phyloP scores from a whole-genome alignment of 2,797 vertebrate species.

The Sebastiscus albofasciatus region DNA sequence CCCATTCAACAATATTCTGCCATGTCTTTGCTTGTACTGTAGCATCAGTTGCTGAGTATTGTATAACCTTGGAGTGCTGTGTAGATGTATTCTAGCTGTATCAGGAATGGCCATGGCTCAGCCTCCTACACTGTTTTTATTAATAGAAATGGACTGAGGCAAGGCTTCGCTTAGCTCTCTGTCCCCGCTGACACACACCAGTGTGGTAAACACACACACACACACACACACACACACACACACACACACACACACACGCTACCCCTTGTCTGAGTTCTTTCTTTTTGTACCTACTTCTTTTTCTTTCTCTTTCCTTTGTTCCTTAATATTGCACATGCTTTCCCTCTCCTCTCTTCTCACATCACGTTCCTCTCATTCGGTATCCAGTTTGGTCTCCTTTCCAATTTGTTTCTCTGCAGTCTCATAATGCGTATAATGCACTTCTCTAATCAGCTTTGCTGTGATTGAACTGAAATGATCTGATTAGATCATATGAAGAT shows the following conservation, averaged over 20 bases:
- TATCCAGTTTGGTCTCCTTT: constrained; percentile 1
- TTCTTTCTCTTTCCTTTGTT: background rate
- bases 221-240: no score
- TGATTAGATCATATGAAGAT: constrained; percentile 44
- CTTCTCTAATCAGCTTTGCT: constrained; percentile 51
- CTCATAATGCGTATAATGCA: constrained; percentile 25
- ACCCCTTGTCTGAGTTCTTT: constrained; percentile 33
- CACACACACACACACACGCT: constrained; percentile 41
- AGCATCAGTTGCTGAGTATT: constrained; percentile 19
- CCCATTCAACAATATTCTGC: background rate
- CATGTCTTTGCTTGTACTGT: background rate
- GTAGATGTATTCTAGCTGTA: constrained; percentile 56
- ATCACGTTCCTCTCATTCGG: constrained; percentile 2
- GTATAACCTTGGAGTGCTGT: constrained; percentile 40
- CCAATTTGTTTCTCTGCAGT: constrained; percentile 18
- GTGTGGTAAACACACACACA: no score
- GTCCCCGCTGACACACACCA: constrained; percentile 55
- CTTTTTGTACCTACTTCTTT: background rate
- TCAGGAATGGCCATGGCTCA: constrained; percentile 55
- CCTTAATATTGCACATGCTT: background rate
- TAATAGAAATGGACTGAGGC: constrained; percentile 78
- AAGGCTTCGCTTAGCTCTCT: constrained; percentile 56
- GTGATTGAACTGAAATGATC: constrained; percentile 40
- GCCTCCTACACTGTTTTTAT: constrained; percentile 77
- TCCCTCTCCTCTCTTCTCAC: background rate